Evolutionary conservation across 2,797 vertebrate genomes (phyloP).

Genomic region (Sebastolobus alascanus): DNA sequence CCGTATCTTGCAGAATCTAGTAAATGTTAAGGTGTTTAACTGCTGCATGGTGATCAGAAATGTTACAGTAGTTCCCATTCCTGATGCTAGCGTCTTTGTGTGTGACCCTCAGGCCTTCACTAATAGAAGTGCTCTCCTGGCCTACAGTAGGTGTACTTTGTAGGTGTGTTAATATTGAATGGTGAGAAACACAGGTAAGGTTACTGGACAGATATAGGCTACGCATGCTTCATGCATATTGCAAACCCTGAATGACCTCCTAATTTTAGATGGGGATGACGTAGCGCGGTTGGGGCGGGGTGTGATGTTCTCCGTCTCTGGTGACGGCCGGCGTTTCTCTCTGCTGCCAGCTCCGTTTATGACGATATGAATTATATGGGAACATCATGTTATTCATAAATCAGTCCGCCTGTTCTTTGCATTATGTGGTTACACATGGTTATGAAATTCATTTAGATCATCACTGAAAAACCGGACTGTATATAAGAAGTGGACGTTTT

Average conservation of each 20-base stretch:
- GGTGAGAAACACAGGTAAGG: conserved; percentile 56
- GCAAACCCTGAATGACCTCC: conserved; percentile 63
- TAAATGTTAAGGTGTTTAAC: background rate
- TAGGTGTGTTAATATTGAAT: conserved; percentile 52
- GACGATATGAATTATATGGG: background rate
- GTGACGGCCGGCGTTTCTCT: conserved; percentile 45
- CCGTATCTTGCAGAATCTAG: background rate
- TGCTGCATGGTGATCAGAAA: background rate
- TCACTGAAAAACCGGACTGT: background rate
- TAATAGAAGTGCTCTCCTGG: conserved; percentile 23
- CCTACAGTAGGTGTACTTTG: conserved; percentile 13
- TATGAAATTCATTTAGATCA: background rate
- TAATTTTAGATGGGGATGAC: conserved; percentile 66
- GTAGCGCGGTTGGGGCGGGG: conserved; percentile 3
- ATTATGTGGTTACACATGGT: background rate
- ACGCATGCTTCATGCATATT: conserved; percentile 68
- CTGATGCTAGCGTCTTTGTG: background rate
- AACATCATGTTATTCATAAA: background rate
- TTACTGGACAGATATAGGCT: conserved; percentile 57
- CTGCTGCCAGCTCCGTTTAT: conserved; percentile 27
- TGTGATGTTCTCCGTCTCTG: conserved; percentile 51
- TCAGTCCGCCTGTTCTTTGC: background rate
- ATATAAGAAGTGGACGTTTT: too few relatives aligned
- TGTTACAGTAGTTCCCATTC: background rate
- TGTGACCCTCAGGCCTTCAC: background rate